These are phyloP conservation scores for Coregonus suidteri DNA, from an alignment of 2,797 vertebrate species.

Conservation along the genomic window DNA sequence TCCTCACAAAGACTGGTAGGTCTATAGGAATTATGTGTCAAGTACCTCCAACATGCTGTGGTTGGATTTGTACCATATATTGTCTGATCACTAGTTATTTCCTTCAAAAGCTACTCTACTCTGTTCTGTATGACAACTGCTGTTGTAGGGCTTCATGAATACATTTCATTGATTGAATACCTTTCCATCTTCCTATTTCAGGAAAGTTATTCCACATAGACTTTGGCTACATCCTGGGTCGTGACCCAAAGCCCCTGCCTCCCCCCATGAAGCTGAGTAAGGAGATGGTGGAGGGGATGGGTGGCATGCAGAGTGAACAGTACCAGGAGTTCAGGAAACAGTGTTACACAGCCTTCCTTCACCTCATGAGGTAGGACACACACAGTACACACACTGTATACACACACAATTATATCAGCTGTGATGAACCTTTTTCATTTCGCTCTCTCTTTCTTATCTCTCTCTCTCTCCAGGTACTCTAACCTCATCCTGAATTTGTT, in stretches of 20 bases:
- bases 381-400: too few species aligned
- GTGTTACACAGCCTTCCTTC: conserved; percentile 97
- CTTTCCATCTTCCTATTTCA: conserved; percentile 49
- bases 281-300: conserved; percentile 99
- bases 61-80: not conserved
- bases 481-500: conserved; percentile 98
- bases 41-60: not conserved
- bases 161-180: not conserved
- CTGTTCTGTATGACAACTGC: too few species aligned
- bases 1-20: conserved; percentile 95
- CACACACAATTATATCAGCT: not conserved
- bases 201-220: conserved; percentile 98
- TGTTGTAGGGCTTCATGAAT: too few species aligned
- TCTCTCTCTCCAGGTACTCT: conserved; percentile 83
- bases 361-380: conserved; percentile 85
- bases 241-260: conserved; percentile 95
- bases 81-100: not conserved
- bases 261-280: conserved; percentile 99
- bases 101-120: too few species aligned
- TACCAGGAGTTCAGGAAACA: conserved; percentile 99
- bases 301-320: conserved; percentile 96
- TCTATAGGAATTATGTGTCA: not conserved
- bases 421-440: too few species aligned
- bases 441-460: too few species aligned
- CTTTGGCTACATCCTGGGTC: conserved; percentile 96